Evolutionary conservation across 2,888 invertebrate species (phyloP).

Genomic region (Drosophila flavopinicola): DNA sequence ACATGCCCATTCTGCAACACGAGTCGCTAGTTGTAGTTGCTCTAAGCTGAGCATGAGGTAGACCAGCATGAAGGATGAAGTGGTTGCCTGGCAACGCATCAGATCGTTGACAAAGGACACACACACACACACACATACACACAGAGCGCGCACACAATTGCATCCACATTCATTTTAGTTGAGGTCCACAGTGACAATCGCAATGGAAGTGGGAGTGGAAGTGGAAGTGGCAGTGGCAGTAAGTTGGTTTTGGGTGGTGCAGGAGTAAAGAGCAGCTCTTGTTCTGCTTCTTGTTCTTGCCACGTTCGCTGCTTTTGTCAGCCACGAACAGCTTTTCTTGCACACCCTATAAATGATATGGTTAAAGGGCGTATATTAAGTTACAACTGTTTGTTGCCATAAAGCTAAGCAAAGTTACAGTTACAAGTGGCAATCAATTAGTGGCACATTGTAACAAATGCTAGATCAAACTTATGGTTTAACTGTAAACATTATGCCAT

Average conservation of each 20-base stretch:
- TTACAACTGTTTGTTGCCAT: background rate
- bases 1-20: constrained; percentile 52
- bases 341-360: constrained; percentile 19
- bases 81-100: constrained; percentile 37
- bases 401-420: background rate
- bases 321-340: constrained; percentile 8
- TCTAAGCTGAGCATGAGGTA: background rate
- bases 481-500: no score
- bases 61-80: no score
- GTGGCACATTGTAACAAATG: no score
- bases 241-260: no score
- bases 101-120: constrained; percentile 42
- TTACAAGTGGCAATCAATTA: no score
- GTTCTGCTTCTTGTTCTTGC: constrained; percentile 13
- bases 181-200: constrained; percentile 26
- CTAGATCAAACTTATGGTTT: no score
- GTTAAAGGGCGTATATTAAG: background rate
- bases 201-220: constrained; percentile 11
- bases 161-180: constrained; percentile 32
- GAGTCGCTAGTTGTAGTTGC: constrained; percentile 8
- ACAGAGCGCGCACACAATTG: constrained; percentile 34
- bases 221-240: constrained; percentile 1
- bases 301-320: constrained; percentile 34
- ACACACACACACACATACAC: constrained; percentile 18
- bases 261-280: constrained; percentile 7